A percentile compares a stretch with the other conserved stretches of the same genome.
Evolutionary conservation across 2,888 invertebrate genomes (phyloP).

Genomic region (Agrochola macilenta): DNA sequence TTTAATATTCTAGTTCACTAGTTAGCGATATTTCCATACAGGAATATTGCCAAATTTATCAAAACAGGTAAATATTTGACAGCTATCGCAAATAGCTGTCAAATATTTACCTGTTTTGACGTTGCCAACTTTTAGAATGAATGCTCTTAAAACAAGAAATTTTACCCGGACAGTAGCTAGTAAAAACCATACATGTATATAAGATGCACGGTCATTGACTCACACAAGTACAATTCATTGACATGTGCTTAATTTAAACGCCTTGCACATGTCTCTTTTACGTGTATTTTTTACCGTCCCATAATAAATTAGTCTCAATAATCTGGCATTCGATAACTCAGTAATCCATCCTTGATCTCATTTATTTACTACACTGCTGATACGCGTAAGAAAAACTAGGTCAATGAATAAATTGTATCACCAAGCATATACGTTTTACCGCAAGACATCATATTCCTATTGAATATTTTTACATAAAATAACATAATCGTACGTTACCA

Average conservation of each 20-base stretch:
- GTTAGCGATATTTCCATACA: no score
- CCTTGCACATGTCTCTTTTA: conserved; percentile 8
- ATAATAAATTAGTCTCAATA: conserved; percentile 22
- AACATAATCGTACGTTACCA: not conserved
- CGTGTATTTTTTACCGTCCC: not conserved
- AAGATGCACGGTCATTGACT: conserved; percentile 13
- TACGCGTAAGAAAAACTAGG: conserved; percentile 45
- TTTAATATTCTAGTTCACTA: no score
- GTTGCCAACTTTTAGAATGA: no score
- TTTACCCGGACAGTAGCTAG: no score
- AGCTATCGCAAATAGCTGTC: no score
- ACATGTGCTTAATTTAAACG: conserved; percentile 7
- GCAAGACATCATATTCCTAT: not conserved
- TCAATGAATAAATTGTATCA: conserved; percentile 44
- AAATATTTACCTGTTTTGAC: no score
- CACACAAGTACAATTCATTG: not conserved
- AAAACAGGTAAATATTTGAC: no score
- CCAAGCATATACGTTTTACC: not conserved
- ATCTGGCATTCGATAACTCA: conserved; percentile 28
- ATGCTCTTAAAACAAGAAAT: no score
- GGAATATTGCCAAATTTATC: no score
- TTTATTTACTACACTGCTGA: conserved; percentile 42
- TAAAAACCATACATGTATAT: no score
- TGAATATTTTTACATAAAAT: conserved; percentile 7
- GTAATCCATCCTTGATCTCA: conserved; percentile 49